Evolutionary conservation across 64 coral and sea anemone genomes (phyloP), one percentile per base, ranked within the genome.

Genomic region (Montipora capricornis): DNA sequence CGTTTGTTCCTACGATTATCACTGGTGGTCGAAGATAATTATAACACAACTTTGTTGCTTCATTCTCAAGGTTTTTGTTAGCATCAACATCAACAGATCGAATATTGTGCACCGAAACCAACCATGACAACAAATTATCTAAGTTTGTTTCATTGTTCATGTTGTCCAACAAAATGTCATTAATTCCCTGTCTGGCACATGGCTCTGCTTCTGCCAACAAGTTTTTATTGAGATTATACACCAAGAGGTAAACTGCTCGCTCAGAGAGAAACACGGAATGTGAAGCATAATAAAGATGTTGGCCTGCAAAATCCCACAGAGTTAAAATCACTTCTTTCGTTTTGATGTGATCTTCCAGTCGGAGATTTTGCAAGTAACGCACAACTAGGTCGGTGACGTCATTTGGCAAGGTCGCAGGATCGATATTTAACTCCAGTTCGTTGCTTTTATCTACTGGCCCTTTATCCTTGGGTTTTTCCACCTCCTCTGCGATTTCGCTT

Each of bases 271-370:
- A 89, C 16, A 89, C 87, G 59, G 87, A n/a, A 17, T 89, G 87
- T 1, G 87, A 89, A 6, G 87, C 87, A 64, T 89, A 89, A 10
- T 89, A 89, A 44, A 89, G 75, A 16, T 89, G 87, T 58, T 89
- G 87, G 4, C 87, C 87, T 6, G 87, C 87, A 89, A 89, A 89
- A 58, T 89, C 87, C 87, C 87, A 89, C 57, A 89, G 8, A 78
- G 68, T 79, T 22, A 89, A 20, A 16, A 89, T 67, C 20, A 22
- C 57, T 66, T 89, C 87, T 44, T 46, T 62, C 11, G 37, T 8
- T 66, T 78, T 89, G 74, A 64, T 89, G 59, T 45, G 13, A 22
- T 90, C 76, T 20, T 90, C 78, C 26, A 90, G 12, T 19, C 79
- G 46, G 22, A 80, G 44, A 20, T 20, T 11, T 29, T 90, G 52